phyloP scores from a whole-genome alignment of 2,113 vertebrate species.

The Epinephelus cyanopodus region DNA sequence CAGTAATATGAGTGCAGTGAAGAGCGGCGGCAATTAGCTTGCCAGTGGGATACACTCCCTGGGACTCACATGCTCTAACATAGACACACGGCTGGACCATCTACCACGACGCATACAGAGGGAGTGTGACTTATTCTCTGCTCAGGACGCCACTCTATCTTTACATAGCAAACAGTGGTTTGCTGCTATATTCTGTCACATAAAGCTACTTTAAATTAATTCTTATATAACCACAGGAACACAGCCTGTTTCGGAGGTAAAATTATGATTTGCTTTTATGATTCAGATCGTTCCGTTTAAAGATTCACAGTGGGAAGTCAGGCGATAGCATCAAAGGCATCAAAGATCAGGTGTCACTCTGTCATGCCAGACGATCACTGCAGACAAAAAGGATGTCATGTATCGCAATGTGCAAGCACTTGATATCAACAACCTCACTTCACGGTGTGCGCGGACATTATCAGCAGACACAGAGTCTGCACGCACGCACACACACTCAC shows the following conservation, averaged over 20 bases:
- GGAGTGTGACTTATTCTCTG: too few species aligned
- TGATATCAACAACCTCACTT: slow-evolving; percentile 63
- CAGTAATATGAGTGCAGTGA: too few species aligned
- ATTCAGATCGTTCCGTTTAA: neutral
- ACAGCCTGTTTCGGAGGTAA: neutral
- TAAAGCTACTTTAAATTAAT: too few species aligned
- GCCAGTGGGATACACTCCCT: too few species aligned
- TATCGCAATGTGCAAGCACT: slow-evolving; percentile 56
- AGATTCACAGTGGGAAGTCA: neutral
- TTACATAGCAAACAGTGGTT: too few species aligned
- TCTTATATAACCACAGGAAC: neutral
- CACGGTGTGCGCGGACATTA: slow-evolving; percentile 50
- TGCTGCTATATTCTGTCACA: too few species aligned
- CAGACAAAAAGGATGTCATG: slow-evolving; percentile 52
- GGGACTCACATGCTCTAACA: too few species aligned
- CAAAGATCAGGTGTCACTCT: slow-evolving; percentile 58
- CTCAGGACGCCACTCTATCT: too few species aligned
- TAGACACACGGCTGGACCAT: too few species aligned
- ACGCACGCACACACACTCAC: slow-evolving; percentile 32
- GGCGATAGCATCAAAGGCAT: neutral
- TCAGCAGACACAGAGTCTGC: slow-evolving; percentile 55
- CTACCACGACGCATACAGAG: too few species aligned
- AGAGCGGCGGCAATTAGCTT: too few species aligned
- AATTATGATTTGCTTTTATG: neutral
- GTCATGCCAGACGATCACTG: slow-evolving; percentile 34